phyloP scores from a whole-genome alignment of 2,888 invertebrate genomes.

The Xylota sylvarum region DNA sequence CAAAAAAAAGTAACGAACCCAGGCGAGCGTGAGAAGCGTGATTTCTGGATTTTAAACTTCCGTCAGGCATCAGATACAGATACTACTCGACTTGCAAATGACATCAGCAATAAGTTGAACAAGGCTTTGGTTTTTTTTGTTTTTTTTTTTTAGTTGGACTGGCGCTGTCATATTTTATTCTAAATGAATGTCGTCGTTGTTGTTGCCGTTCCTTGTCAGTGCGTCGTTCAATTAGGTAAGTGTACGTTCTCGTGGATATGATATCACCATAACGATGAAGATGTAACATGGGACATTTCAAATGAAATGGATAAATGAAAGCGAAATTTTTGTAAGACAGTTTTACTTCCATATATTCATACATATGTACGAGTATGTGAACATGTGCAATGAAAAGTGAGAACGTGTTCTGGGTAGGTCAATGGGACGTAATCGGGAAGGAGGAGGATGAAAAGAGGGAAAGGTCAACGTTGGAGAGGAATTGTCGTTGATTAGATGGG shows the following conservation, averaged over 20 bases:
- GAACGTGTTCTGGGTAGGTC: conserved; percentile 46
- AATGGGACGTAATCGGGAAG: conserved; percentile 25
- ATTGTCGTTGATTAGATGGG: conserved; percentile 33
- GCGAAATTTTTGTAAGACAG: conserved; percentile 64
- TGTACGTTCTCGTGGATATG: conserved; percentile 67
- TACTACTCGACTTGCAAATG: conserved; percentile 52
- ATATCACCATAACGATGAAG: conserved; percentile 63
- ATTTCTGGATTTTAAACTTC: conserved; percentile 71
- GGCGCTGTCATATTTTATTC: conserved; percentile 61
- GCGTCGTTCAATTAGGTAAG: conserved; percentile 72
- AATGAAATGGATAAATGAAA: conserved; percentile 63
- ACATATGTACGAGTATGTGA: conserved; percentile 40
- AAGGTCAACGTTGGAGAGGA: conserved; percentile 33
- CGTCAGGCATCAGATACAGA: conserved; percentile 52
- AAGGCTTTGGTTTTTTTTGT: conserved; percentile 3
- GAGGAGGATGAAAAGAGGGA: neutral
- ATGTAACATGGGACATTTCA: conserved; percentile 50
- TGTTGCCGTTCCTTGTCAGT: conserved; percentile 33
- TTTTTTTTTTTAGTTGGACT: conserved; percentile 32
- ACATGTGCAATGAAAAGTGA: conserved; percentile 48
- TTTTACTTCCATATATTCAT: no score
- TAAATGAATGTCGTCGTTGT: conserved; percentile 54
- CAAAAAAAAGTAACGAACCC: conserved; percentile 25
- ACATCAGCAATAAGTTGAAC: conserved; percentile 65
- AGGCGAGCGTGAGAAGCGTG: conserved; percentile 75